Evolutionary conservation across 2,797 vertebrate genomes (phyloP).

Genomic region (Mus spretus): DNA sequence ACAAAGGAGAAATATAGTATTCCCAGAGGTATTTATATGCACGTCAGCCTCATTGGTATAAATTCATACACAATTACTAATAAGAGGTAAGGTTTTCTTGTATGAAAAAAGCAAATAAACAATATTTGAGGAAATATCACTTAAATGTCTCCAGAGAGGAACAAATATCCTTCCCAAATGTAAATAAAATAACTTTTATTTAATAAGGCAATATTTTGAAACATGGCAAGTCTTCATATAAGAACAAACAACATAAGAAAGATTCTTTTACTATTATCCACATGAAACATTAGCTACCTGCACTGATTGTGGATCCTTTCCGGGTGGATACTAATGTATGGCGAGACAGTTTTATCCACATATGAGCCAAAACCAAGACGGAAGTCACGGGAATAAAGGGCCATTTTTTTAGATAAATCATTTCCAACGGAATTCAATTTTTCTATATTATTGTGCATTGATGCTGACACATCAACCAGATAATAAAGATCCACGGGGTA

Average conservation of each 20-base stretch:
- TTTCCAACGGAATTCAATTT: slow-evolving; percentile 96
- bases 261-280: not conserved
- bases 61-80: not conserved
- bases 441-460: slow-evolving; percentile 98
- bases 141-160: slow-evolving; percentile 35
- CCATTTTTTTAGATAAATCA: slow-evolving; percentile 96
- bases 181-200: slow-evolving; percentile 70
- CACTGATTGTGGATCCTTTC: slow-evolving; percentile 97
- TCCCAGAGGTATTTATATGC: slow-evolving; percentile 25
- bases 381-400: slow-evolving; percentile 94
- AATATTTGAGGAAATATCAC: slow-evolving; percentile 50
- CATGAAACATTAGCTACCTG: slow-evolving; percentile 89
- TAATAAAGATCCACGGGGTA: slow-evolving; percentile 99
- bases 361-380: slow-evolving; percentile 98
- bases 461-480: slow-evolving; percentile 98
- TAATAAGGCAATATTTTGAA: slow-evolving; percentile 62
- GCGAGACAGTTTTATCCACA: slow-evolving; percentile 99
- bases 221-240: slow-evolving; percentile 23
- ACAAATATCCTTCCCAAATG: slow-evolving; percentile 1
- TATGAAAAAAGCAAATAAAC: slow-evolving; percentile 48
- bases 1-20: slow-evolving; percentile 11
- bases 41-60: not conserved
- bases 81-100: not conserved
- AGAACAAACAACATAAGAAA: slow-evolving; percentile 15
- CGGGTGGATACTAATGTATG: slow-evolving; percentile 97